Evolutionary conservation across 2,888 invertebrate species (phyloP), one percentile per base, ranked within the genome.

Genomic region (Phalera bucephala): DNA sequence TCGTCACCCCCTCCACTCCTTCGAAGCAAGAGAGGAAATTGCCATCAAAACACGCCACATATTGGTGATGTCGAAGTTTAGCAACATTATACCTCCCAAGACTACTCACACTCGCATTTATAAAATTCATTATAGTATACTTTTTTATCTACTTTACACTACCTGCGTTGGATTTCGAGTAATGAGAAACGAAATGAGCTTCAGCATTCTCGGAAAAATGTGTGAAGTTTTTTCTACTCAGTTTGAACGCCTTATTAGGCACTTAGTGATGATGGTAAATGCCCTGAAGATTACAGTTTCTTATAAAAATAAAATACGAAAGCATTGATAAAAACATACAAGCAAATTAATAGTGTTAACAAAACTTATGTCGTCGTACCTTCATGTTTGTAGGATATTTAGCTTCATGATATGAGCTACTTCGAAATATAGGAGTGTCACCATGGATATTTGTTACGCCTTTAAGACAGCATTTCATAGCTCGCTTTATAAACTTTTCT

Each of bases 31-130:
- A n/a, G n/a, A n/a, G n/a, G n/a, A n/a, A 72, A 78, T 76, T 68
- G 74, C 75, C 63, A 68, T 72, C 67, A 64, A 70, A 76, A 76
- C 64, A 62, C 66, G 68, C 68, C 61, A 72, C 68, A 71, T 70
- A 76, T 80, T 75, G 76, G 64, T 70, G 73, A 80, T 70, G 75
- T 64, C 41, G 64, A 70, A 71, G 77, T 80, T 78, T 77, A 74
- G 80, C 79, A 71, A 65, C 66, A 64, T 75, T 72, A 79, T 72
- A 65, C 39, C 52, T 64, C 76, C 72, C 74, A 28, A 27, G 66
- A 53, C 78, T 38, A 57, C 58, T 51, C 40, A 40, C 15, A 28
- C 28, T 27, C 30, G 23, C 47, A 47, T 54, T 54, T 55, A 41
- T 67, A 35, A 62, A 72, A 70, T 66, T 63, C 65, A 64, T 60